Evolutionary conservation across 2,113 vertebrate species (phyloP).

Genomic region (Nibea albiflora): DNA sequence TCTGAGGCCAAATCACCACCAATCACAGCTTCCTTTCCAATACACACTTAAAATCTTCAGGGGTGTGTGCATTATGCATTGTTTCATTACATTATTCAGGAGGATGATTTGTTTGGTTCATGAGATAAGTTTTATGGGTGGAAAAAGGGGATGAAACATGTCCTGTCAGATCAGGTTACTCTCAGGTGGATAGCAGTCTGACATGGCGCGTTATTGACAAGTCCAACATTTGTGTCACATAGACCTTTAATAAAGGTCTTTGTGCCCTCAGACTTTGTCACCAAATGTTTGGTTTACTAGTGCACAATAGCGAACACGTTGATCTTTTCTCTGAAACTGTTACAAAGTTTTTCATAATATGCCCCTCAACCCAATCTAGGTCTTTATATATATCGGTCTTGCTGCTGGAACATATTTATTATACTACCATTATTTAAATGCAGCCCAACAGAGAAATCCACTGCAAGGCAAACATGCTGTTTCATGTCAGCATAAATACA

Average conservation of each 20-base stretch:
- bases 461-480: background rate
- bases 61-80: background rate
- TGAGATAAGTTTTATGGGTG: background rate
- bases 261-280: slow-evolving; percentile 47
- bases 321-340: background rate
- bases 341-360: background rate
- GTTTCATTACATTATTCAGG: background rate
- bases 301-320: slow-evolving; percentile 2
- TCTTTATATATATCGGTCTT: background rate
- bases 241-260: slow-evolving; percentile 55
- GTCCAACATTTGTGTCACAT: slow-evolving; percentile 53
- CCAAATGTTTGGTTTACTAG: slow-evolving; percentile 58
- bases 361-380: background rate
- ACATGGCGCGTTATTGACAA: slow-evolving; percentile 62
- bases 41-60: slow-evolving; percentile 2
- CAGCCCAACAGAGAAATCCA: background rate
- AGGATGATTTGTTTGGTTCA: slow-evolving; percentile 7
- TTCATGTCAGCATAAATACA: background rate
- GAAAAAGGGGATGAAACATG: background rate
- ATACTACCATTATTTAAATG: background rate
- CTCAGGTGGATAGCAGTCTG: slow-evolving; percentile 18
- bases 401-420: background rate
- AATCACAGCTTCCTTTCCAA: slow-evolving; percentile 26
- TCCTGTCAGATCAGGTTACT: slow-evolving; percentile 15
- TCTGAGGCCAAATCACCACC: slow-evolving; percentile 17